Base-by-base conservation (phyloP, 2,888 invertebrate genomes). In the Bombyx huttoni region DNA sequence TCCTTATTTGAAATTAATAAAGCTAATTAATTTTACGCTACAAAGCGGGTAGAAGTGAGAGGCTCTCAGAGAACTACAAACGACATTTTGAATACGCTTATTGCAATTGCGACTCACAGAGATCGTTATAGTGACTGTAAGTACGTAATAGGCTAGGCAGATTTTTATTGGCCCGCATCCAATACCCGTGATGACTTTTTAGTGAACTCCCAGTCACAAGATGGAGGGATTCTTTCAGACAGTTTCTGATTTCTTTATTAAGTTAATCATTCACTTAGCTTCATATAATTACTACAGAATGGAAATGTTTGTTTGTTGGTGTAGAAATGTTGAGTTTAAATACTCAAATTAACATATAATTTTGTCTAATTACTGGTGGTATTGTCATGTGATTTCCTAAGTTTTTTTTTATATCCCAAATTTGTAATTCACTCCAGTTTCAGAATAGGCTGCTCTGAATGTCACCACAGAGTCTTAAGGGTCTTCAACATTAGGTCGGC, bases 191-290 rank as follows among this genome's bases (percentile, higher is more conserved):
- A 59, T 60, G 59, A 65, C 66, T 63, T 62, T 62, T 61, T 60
- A 65, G 58, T 59, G 62, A 56, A 57, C 52, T 61, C 58, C 60
- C 56, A 56, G 59, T 62, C 59, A 59, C 57, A 55, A 63, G 7
- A 61, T 60, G 58, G 56, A 49, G 57, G 58, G 57, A 62, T 58
- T 57, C 55, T 60, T 58, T 57, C 58, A 56, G 53, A 56, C 56
- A 63, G 59, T 62, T 61, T 67, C 65, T 67, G 63, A 68, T 67
- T 64, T 63, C 60, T 67, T 67, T 61, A 62, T 60, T 64, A 66
- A 67, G 60, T 67, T 61, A 64, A 67, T 67, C 59, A 60, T 59
- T 60, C 63, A 65, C 63, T 68, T 66, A 56, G 53, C 51, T 58
- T 61, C 56, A 68, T 65, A 52, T 59, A 61, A 63, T 67, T 65